Percentiles rank a stretch among this genome's conserved stretches.
phyloP scores from a whole-genome alignment of 2,888 invertebrate species.

The Ethmia dodecea region DNA sequence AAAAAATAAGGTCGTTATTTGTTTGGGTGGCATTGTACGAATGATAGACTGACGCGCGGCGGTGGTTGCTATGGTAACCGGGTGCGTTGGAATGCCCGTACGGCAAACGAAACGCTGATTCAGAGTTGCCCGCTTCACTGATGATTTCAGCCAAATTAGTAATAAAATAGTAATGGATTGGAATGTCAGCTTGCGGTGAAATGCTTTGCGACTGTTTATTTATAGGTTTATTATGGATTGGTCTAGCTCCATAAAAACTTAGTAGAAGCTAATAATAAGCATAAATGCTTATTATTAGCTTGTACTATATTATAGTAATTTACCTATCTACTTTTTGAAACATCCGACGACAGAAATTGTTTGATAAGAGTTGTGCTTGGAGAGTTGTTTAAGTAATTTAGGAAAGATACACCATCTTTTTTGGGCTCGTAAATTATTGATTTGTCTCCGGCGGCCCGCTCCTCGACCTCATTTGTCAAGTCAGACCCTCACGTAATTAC shows the following conservation, averaged over 20 bases:
- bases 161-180: too few relatives aligned
- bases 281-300: too few relatives aligned
- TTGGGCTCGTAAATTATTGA: conserved; percentile 18
- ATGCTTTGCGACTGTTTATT: too few relatives aligned
- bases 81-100: conserved; percentile 61
- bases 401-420: neutral
- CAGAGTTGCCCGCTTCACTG: conserved; percentile 53
- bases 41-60: conserved; percentile 39
- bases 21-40: conserved; percentile 38
- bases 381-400: neutral
- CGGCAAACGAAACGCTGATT: conserved; percentile 29
- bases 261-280: too few relatives aligned
- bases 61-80: conserved; percentile 78
- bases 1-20: conserved; percentile 60
- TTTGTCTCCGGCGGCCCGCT: conserved; percentile 28
- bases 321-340: too few relatives aligned
- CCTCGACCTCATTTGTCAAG: conserved; percentile 33
- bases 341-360: too few relatives aligned
- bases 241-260: too few relatives aligned
- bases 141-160: conserved; percentile 61
- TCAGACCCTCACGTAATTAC: conserved; percentile 25
- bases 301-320: too few relatives aligned
- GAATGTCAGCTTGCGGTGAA: too few relatives aligned
- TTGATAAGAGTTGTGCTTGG: too few relatives aligned
- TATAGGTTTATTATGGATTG: too few relatives aligned